Evolutionary conservation across 2,113 vertebrate genomes (phyloP).

Genomic region (Odontophorus gujanensis): DNA sequence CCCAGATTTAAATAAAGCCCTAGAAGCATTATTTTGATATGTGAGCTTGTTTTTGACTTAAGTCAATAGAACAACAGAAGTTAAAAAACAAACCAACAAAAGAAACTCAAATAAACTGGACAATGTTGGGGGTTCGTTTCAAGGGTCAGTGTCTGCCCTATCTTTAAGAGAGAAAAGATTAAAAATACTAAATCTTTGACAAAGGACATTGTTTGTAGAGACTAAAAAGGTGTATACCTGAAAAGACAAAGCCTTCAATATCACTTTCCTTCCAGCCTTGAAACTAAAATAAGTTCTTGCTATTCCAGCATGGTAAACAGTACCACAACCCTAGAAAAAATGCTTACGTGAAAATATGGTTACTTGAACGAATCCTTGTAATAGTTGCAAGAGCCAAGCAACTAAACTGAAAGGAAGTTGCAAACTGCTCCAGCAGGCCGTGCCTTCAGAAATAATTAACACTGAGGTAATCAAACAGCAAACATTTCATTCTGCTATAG

Average conservation of each 20-base stretch:
- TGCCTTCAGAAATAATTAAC: neutral
- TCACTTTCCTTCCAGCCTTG: neutral
- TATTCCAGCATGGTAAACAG: neutral
- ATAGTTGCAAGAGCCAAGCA: neutral
- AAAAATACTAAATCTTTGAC: neutral
- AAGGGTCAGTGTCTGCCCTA: neutral
- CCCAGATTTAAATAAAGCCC: neutral
- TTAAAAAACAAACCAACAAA: neutral
- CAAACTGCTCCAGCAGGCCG: neutral
- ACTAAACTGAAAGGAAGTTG: neutral
- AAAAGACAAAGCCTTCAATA: neutral
- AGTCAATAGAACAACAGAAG: neutral
- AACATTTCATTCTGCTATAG: neutral
- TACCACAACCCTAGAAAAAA: neutral
- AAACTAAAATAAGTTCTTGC: neutral
- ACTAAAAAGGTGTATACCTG: neutral
- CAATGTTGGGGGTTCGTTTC: neutral
- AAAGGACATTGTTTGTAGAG: neutral
- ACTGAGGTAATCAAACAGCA: rapidly evolving
- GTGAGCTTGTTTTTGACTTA: rapidly evolving
- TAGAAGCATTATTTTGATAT: neutral
- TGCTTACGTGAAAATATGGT: neutral
- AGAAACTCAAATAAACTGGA: neutral
- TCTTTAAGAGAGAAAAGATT: neutral
- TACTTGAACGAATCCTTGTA: neutral